Evolutionary conservation across 2,888 invertebrate genomes (phyloP), one percentile per base, ranked within the genome.

Genomic region (Coleophora deauratella): DNA sequence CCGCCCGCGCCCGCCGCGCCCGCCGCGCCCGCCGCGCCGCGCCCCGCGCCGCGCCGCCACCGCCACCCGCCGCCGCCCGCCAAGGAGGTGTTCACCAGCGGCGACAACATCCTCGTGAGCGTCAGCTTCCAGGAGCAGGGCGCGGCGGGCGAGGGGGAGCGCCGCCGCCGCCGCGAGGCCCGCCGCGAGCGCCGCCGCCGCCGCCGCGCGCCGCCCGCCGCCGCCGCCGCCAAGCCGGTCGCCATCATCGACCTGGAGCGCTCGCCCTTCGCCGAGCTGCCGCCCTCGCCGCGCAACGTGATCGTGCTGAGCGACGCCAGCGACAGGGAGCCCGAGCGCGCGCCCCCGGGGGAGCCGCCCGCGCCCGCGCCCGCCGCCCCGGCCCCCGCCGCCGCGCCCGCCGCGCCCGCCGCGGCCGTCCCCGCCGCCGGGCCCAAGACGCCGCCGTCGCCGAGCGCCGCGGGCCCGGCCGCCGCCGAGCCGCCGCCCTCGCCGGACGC

Each of bases 21-120:
- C 74, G 1, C 68, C 66, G 50, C 82, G 3, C 87, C 47, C 50
- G 9, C 47, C 47, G 13, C 52, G 54, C 33, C 9, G n/a, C 42
- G 57, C 54, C 37, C 59, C 55, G 35, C 63, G 57, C 40, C 52
- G 55, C 59, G 66, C 3, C 66, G 68, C 65, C 40, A 54, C 86
- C n/a, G 88, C 87, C 39, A 66, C 43, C 45, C 66, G 41, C 86
- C 12, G 88, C 87, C 68, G 0, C 93, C 94, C 1, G 93, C 93
- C 2, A 96, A 96, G 70, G 96, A 96, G 77, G 95, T 97, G 2
- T 96, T 95, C 69, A 95, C 96, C 0, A 95, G 96, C 9, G 96
- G 96, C 2, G 95, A 96, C 74, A 96, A 96, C 69, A 96, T 97
- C 59, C 88, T 97, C 49, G 96, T 97, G 9, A 96, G 95, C 76